Evolutionary conservation across 1,140 invertebrate species (phyloP).

Genomic region (Cydia fagiglandana): DNA sequence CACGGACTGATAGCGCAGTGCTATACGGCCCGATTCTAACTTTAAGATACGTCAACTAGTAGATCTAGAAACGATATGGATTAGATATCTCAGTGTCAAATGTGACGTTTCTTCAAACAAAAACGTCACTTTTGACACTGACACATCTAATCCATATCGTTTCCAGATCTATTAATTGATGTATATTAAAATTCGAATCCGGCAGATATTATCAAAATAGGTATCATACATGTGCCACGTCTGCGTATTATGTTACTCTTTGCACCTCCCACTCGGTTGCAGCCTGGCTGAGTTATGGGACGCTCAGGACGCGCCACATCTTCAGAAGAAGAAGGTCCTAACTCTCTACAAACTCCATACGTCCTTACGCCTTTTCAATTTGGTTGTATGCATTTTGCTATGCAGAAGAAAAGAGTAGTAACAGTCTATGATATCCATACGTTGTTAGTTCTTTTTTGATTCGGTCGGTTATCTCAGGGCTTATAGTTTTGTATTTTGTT

Average conservation of each 20-base stretch:
- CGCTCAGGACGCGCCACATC: background rate
- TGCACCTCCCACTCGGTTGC: conserved; percentile 14
- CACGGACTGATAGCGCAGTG: too few species aligned
- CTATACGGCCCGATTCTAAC: too few species aligned
- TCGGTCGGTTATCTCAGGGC: background rate
- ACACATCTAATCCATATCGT: too few species aligned
- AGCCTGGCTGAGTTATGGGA: conserved; percentile 23
- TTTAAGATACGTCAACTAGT: too few species aligned
- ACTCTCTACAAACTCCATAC: background rate
- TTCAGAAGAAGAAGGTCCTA: background rate
- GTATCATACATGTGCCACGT: background rate
- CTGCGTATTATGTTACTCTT: background rate
- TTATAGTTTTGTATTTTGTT: conserved; percentile 3
- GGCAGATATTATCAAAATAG: too few species aligned
- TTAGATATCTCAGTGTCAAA: too few species aligned
- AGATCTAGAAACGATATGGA: too few species aligned
- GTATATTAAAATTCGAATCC: too few species aligned
- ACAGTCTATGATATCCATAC: background rate
- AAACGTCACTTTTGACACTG: too few species aligned
- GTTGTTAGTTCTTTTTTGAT: background rate
- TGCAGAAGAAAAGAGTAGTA: background rate
- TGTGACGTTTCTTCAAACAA: too few species aligned
- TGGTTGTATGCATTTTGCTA: background rate
- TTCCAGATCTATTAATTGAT: too few species aligned
- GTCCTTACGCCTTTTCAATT: background rate